These are phyloP conservation scores for Venustoraphidia nigricollis DNA, from an alignment of 2,888 invertebrate genomes.

Conservation along the genomic window DNA sequence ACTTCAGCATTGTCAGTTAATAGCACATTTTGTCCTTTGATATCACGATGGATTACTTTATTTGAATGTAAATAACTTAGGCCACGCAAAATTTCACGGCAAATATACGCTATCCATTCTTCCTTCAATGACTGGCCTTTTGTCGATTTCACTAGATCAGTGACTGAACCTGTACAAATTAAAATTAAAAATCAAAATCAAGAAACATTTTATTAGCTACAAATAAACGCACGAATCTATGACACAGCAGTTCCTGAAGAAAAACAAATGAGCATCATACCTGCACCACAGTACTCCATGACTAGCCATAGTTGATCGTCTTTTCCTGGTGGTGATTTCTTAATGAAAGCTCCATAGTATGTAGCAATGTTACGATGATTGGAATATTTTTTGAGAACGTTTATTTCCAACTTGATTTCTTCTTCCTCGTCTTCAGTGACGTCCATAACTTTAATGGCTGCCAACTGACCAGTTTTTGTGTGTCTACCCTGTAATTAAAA, in stretches of 20 bases:
- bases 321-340: conserved; percentile 96
- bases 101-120: conserved; percentile 99
- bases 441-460: conserved; percentile 99
- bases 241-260: too few species aligned
- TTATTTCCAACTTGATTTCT: conserved; percentile 99
- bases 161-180: conserved; percentile 62
- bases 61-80: conserved; percentile 95
- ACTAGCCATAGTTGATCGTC: conserved; percentile 99
- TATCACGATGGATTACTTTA: conserved; percentile 98
- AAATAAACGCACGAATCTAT: not conserved
- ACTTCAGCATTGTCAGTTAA: conserved; percentile 99
- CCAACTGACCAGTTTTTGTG: conserved; percentile 98
- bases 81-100: conserved; percentile 88
- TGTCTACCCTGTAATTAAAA: conserved; percentile 71
- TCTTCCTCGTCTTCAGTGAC: conserved; percentile 99
- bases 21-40: conserved; percentile 98
- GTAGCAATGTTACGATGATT: conserved; percentile 99
- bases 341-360: conserved; percentile 99
- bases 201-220: not conserved
- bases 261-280: conserved; percentile 19
- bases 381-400: conserved; percentile 97
- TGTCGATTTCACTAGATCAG: conserved; percentile 97
- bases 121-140: conserved; percentile 97
- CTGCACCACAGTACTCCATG: conserved; percentile 99
- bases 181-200: not conserved